A percentile compares a stretch with the other conserved stretches of the same genome.
phyloP scores from a whole-genome alignment of 2,113 vertebrate genomes.

The Urocitellus parryii region DNA sequence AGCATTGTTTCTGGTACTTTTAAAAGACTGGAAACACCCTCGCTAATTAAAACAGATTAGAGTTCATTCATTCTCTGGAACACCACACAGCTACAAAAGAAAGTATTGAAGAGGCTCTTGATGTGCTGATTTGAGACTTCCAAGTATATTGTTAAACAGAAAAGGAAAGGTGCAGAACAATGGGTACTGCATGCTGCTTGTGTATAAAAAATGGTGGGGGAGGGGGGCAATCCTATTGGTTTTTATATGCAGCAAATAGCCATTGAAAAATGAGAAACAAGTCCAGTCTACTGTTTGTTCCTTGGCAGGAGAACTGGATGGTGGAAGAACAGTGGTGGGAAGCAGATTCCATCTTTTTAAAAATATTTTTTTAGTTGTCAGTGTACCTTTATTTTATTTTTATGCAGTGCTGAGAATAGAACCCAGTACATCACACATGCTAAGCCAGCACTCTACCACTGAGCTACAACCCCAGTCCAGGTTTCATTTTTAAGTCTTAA shows the following conservation, averaged over 20 bases:
- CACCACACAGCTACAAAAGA: neutral
- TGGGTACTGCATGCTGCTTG: neutral
- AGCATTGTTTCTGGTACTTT: neutral
- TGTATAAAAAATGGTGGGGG: neutral
- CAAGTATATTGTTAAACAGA: neutral
- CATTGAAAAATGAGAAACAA: conserved; percentile 12
- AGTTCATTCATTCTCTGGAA: too few relatives aligned
- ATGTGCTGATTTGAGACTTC: neutral
- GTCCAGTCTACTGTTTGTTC: neutral
- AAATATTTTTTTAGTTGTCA: too few relatives aligned
- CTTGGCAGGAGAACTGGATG: neutral
- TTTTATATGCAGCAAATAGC: neutral
- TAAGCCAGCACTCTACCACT: too few relatives aligned
- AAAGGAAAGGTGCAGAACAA: neutral
- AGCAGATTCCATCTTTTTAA: neutral
- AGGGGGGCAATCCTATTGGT: neutral
- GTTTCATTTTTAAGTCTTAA: conserved; percentile 32
- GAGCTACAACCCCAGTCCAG: too few relatives aligned
- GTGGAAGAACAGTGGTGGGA: neutral
- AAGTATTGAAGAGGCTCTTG: neutral
- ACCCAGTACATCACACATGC: too few relatives aligned
- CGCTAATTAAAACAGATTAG: neutral
- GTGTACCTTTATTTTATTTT: too few relatives aligned
- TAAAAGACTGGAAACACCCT: neutral
- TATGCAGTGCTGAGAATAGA: too few relatives aligned